These are phyloP conservation scores for Creontiades dilutus DNA, from an alignment of 2,888 invertebrate genomes.

Conservation along the genomic window DNA sequence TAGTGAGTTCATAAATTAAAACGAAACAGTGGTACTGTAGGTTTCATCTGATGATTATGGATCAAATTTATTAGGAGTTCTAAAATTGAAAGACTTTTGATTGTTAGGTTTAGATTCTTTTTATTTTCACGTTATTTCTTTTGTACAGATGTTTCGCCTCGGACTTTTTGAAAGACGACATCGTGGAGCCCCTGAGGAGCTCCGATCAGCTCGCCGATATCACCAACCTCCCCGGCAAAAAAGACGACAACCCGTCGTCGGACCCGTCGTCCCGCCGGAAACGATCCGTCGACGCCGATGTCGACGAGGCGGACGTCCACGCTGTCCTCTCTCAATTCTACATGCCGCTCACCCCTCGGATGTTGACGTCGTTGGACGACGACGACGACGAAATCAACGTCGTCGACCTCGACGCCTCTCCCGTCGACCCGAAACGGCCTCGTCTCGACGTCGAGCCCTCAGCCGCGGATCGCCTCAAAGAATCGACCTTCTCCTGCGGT, in stretches of 20 bases:
- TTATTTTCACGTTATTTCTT: neutral
- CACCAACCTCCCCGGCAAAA: conserved; percentile 76
- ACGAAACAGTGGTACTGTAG: too few species aligned
- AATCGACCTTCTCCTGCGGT: conserved; percentile 80
- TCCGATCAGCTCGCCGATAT: conserved; percentile 76
- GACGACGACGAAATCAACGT: conserved; percentile 80
- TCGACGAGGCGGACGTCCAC: conserved; percentile 84
- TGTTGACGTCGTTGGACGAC: conserved; percentile 85
- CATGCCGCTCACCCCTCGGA: conserved; percentile 84
- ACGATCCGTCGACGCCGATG: conserved; percentile 82
- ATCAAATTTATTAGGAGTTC: too few species aligned
- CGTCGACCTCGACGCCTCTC: conserved; percentile 78
- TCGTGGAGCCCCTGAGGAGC: conserved; percentile 72
- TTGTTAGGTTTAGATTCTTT: neutral
- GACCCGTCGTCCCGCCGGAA: conserved; percentile 77
- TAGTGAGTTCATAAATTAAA: too few species aligned
- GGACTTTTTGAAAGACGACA: conserved; percentile 75
- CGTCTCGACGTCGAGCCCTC: conserved; percentile 72
- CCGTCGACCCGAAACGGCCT: conserved; percentile 75
- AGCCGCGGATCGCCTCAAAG: conserved; percentile 75
- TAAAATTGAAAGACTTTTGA: too few species aligned
- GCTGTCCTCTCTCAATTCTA: conserved; percentile 87
- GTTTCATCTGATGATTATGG: too few species aligned
- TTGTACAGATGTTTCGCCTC: conserved; percentile 74
- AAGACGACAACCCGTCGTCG: conserved; percentile 72